Evolutionary conservation across 2,888 invertebrate genomes (phyloP), one percentile per base, ranked within the genome.

Genomic region (Agrochola macilenta): DNA sequence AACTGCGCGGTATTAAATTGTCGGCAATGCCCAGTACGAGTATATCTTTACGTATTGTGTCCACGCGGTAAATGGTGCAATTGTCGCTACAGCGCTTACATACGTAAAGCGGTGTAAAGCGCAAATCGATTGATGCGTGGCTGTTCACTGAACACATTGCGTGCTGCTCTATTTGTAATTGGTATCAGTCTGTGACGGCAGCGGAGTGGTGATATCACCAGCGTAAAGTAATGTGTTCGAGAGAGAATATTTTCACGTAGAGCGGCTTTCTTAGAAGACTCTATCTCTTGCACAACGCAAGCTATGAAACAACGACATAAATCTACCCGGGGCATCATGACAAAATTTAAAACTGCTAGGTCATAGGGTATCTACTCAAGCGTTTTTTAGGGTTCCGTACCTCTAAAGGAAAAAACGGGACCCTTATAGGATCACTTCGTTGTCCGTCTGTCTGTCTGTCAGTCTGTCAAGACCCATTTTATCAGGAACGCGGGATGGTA

Each of bases 31-130:
- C 66, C 26, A 35, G 77, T 72, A 79, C 66, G n/a, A 35, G 77
- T 72, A 79, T 70, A 79, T 81, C 61, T 83, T 85, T 89, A 69
- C 14, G 82, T 77, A 89, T 89, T 89, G 78, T 79, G 72, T 69
- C 11, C 89, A 89, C 90, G 89, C 58, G 69, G 69, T 84, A 87
- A 86, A 79, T 89, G 88, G 89, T 89, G 89, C 86, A 89, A 89
- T 83, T 87, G 79, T 72, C 71, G 79, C 79, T 76, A 85, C 87
- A 77, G 73, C 54, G 63, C 69, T 74, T 79, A 81, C 80, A 88
- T 85, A 80, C 80, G 68, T 69, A 72, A 81, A 81, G 64, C 26
- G 14, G 49, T 69, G 57, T 66, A 69, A 78, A 81, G 74, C 61
- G 35, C 52, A 52, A 61, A 23, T 60, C 46, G 43, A 20, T 63